These are phyloP conservation scores for Rousettus madagascariensis DNA, from an alignment of 2,797 vertebrate species.

Conservation along the genomic window DNA sequence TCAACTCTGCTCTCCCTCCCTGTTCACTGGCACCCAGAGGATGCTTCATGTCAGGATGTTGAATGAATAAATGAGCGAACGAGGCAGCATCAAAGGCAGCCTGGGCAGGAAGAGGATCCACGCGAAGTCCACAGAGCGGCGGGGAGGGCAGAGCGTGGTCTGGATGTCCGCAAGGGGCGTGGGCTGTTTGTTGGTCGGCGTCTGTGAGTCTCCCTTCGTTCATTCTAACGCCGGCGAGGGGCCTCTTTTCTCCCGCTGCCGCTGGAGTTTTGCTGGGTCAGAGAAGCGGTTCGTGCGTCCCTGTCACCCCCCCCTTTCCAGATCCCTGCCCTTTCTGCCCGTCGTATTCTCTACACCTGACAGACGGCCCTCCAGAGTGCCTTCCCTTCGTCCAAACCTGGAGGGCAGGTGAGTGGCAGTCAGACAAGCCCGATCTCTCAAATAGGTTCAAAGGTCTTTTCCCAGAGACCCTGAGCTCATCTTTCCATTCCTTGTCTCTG, in stretches of 20 bases:
- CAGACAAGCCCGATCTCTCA: slow-evolving; percentile 48
- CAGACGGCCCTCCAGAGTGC: background rate
- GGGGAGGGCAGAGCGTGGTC: background rate
- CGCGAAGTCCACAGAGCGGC: fast-evolving
- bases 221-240: background rate
- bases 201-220: background rate
- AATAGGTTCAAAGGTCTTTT: slow-evolving; percentile 57
- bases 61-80: background rate
- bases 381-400: background rate
- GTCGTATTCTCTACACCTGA: background rate
- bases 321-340: slow-evolving; percentile 46
- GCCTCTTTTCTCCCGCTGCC: background rate
- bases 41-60: background rate
- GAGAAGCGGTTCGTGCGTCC: background rate
- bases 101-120: background rate
- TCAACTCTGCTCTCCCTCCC: background rate
- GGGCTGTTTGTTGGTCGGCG: background rate
- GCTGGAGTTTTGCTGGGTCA: background rate
- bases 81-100: background rate
- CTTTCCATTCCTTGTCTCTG: slow-evolving; percentile 50
- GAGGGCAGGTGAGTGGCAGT: background rate
- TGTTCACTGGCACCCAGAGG: background rate
- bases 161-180: background rate
- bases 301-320: slow-evolving; percentile 19
- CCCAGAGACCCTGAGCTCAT: slow-evolving; percentile 66